Evolutionary conservation across 2,888 invertebrate species (phyloP).

Genomic region (Drosophila vallismaia): DNA sequence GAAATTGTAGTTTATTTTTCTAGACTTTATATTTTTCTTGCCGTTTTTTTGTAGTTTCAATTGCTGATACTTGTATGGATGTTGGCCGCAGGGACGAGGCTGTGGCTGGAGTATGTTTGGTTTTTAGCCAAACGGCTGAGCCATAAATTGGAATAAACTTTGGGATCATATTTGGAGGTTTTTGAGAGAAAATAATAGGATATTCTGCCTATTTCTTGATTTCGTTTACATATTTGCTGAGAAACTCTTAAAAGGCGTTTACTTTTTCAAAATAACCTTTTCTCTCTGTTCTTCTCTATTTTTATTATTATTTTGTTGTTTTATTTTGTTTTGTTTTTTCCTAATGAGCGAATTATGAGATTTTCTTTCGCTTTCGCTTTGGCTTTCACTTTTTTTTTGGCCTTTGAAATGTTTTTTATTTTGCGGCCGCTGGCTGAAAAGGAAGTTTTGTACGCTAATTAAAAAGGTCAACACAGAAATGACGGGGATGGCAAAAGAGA

Average conservation of each 20-base stretch:
- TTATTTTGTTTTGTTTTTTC: neutral
- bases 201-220: no score
- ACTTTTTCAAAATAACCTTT: neutral
- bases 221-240: no score
- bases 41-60: neutral
- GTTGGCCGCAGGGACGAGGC: neutral
- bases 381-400: neutral
- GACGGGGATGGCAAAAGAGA: conserved; percentile 1
- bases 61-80: conserved; percentile 9
- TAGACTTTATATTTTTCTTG: neutral
- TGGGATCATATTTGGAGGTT: neutral
- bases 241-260: no score
- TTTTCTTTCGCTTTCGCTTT: neutral
- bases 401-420: conserved; percentile 5
- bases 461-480: conserved; percentile 43
- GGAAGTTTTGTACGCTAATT: conserved; percentile 42
- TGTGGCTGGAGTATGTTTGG: conserved; percentile 4
- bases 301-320: neutral
- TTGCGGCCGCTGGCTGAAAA: neutral
- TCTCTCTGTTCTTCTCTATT: neutral
- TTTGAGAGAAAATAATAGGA: no score
- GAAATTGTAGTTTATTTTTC: conserved; percentile 3
- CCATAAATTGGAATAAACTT: neutral
- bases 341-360: conserved; percentile 8
- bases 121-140: neutral